phyloP scores from a whole-genome alignment of 1,140 invertebrate genomes.

The Polypedilum pembai region DNA sequence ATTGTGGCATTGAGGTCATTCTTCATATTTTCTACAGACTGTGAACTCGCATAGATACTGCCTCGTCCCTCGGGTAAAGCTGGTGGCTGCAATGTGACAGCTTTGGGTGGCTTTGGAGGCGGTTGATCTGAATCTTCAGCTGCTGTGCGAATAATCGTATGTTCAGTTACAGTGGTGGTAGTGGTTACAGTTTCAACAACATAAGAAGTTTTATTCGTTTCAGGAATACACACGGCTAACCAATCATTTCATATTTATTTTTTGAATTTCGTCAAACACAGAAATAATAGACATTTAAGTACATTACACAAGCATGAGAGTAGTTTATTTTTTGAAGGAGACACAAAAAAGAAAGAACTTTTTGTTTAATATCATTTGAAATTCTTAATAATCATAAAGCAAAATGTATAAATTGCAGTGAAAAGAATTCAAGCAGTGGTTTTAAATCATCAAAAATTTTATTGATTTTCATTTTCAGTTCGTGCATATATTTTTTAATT shows the following conservation, averaged over 20 bases:
- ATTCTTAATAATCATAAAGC: too few species aligned
- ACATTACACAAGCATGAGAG: too few species aligned
- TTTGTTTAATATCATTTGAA: too few species aligned
- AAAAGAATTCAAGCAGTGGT: too few species aligned
- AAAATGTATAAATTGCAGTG: too few species aligned
- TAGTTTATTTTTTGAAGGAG: too few species aligned
- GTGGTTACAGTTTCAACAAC: conserved; percentile 61
- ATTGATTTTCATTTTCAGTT: too few species aligned
- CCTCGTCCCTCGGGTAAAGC: conserved; percentile 6
- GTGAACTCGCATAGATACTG: background rate
- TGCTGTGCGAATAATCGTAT: conserved; percentile 52
- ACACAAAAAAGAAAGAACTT: too few species aligned
- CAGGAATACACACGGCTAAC: conserved; percentile 33
- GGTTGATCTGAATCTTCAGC: conserved; percentile 35
- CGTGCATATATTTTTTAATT: too few species aligned
- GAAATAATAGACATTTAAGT: too few species aligned
- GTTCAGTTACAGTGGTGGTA: conserved; percentile 56
- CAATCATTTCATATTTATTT: background rate
- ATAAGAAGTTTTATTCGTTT: conserved; percentile 48
- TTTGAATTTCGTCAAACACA: background rate
- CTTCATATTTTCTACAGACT: conserved; percentile 20
- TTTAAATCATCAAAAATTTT: too few species aligned
- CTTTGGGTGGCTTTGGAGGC: conserved; percentile 31
- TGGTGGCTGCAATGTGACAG: background rate
- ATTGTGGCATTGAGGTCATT: conserved; percentile 24